Evolutionary conservation across 2,888 invertebrate genomes (phyloP), one percentile per base, ranked within the genome.

Genomic region (Ectemnius cavifrons): DNA sequence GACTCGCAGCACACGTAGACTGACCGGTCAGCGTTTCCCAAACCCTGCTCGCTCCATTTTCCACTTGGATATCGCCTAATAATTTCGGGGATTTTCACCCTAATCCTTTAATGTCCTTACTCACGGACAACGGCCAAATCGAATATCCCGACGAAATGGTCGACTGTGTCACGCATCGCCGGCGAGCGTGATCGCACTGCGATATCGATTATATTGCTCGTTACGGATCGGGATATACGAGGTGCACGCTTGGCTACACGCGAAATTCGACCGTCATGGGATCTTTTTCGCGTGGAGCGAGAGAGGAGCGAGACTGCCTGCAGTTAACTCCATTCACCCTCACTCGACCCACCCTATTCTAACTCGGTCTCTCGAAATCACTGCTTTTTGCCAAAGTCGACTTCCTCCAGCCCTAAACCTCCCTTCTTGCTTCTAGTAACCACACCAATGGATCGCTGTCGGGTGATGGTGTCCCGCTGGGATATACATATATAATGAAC

Each of bases 41-140:
- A 37, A 77, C 79, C 71, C 80, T 78, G 78, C 71, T 80, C 80
- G 78, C 71, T 73, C 82, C 82, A 85, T 86, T 86, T 86, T 86
- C 85, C 84, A 84, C 85, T 86, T 84, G 85, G 82, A 82, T 85
- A 82, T 85, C 84, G 84, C 85, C 85, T 85, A 86, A 85, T 85
- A 84, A 85, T 84, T 79, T 81, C 80, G 78, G 79, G 84, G 83
- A 85, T 86, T 86, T 86, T 84, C 85, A 83, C 74, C 77, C 78
- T 79, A 78, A 84, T 81, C 84, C 81, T 81, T 83, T 86, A 82
- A 84, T 82, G 82, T 82, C 80, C 80, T 85, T 85, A 85, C 77
- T 82, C 80, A 80, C 78, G 81, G 79, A 63, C 81, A 75, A 77
- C 74, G 79, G 75, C 78, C 80, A 80, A 84, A 80, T 82, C 80